Base-by-base conservation (phyloP, 2,797 vertebrate genomes). In the Phoeniculus purpureus region DNA sequence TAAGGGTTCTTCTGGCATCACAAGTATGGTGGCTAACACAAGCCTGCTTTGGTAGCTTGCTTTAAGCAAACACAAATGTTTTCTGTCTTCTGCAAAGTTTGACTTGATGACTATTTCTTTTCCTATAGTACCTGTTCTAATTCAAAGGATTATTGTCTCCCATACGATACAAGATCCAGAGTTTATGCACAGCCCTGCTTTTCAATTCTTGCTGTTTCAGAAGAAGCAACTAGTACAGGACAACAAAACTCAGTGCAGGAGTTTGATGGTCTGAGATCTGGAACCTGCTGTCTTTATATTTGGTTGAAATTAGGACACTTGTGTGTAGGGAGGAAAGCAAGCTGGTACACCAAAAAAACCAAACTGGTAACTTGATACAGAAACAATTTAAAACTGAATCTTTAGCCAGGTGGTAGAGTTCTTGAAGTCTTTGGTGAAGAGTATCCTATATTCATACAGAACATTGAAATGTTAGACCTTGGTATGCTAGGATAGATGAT, bases 321-420 rank as follows among this genome's bases (percentile, higher is more conserved):
- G 82, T 80, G 16, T 97, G 96, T 19, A 92, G 91, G 83, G 62
- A 81, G 17, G 93, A 96, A 62, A 97, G 96, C 29, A 47, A 31
- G 6, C 2, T 86, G 14, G 32, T 48, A 10, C 58, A 29, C 12
- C 66, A 96, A 29, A 91, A 68, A 66, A 94, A 97, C 75, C 97
- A 92, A 77, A 98, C 97, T 43, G 96, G 97, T 97, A 93, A 94
- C 58, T 85, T 31, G 10, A 14, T 71, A n/a, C 18, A 45, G 64
- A 70, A 52, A 27, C 3, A 8, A 14, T 15, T 23, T 47, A 23
- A 18, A 81, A 27, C 3, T 3, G 21, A 40, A 34, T 34, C 48
- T 32, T 56, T 21, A 10, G 27, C 26, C 18, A 67, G 34, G 15
- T 67, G 11, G 27, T 5, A 21, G n/a, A 59, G 8, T 29, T 43